phyloP scores from a whole-genome alignment of 1,140 invertebrate genomes.

The Calosoma granatense region DNA sequence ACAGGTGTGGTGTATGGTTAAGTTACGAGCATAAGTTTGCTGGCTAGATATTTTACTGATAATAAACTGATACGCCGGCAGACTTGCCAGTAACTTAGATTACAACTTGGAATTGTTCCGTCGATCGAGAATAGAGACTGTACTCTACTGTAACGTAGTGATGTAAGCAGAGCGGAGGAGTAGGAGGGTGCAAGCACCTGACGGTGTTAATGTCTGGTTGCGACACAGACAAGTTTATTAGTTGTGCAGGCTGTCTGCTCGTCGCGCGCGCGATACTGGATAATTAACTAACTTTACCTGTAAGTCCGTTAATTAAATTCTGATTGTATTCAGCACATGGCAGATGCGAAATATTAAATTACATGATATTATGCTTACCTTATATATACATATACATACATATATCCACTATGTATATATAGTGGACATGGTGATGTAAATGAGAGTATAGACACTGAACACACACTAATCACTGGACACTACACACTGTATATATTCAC shows the following conservation, averaged over 20 bases:
- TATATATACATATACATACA: too few relatives aligned
- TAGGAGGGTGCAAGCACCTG: too few relatives aligned
- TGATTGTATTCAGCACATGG: slow-evolving; percentile 16
- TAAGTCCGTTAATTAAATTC: slow-evolving; percentile 26
- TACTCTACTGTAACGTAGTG: neutral
- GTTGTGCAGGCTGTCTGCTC: neutral
- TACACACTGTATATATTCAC: too few relatives aligned
- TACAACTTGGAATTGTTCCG: slow-evolving; percentile 2
- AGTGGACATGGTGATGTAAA: too few relatives aligned
- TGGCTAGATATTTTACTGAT: slow-evolving; percentile 5
- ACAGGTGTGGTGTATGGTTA: too few relatives aligned
- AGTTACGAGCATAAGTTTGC: neutral
- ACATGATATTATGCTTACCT: slow-evolving; percentile 12
- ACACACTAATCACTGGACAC: too few relatives aligned
- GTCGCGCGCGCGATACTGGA: slow-evolving; percentile 1
- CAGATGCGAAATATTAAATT: slow-evolving; percentile 24
- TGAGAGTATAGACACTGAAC: too few relatives aligned
- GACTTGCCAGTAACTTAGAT: slow-evolving; percentile 9
- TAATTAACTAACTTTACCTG: slow-evolving; percentile 16
- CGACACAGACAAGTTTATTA: slow-evolving; percentile 3
- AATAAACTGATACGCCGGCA: slow-evolving; percentile 7
- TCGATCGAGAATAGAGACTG: neutral
- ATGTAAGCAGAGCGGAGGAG: too few relatives aligned
- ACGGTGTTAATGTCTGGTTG: neutral
- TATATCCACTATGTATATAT: too few relatives aligned